Evolutionary conservation across 2,888 invertebrate genomes (phyloP).

Genomic region (Volucella bombylans): DNA sequence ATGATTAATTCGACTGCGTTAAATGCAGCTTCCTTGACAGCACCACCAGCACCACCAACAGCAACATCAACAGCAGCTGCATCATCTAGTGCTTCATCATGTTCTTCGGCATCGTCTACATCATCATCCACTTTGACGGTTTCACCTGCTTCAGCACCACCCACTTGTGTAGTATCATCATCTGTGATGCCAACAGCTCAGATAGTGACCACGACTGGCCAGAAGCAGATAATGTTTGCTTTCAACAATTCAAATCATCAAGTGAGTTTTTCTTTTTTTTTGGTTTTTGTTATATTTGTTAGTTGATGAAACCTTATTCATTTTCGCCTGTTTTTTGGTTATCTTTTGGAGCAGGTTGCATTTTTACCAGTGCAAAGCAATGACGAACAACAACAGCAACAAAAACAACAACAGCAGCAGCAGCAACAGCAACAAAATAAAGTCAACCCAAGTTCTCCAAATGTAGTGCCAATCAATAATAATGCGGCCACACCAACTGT

Average conservation of each 20-base stretch:
- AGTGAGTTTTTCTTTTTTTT: conserved; percentile 76
- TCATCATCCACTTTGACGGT: conserved; percentile 72
- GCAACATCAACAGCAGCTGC: conserved; percentile 42
- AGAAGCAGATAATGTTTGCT: conserved; percentile 80
- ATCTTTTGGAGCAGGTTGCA: conserved; percentile 64
- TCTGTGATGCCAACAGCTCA: conserved; percentile 70
- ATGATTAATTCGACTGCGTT: conserved; percentile 73
- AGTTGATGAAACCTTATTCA: background rate
- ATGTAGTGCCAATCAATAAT: conserved; percentile 68
- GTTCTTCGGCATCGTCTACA: conserved; percentile 38
- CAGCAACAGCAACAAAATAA: conserved; percentile 60
- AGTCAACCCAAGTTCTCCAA: conserved; percentile 66
- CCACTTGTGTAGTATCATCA: conserved; percentile 71
- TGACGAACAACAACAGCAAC: conserved; percentile 74
- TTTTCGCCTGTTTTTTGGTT: background rate
- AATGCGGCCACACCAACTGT: conserved; percentile 75
- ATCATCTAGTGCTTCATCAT: conserved; percentile 44
- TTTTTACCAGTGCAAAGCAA: conserved; percentile 74
- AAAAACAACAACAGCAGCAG: conserved; percentile 18
- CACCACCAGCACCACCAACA: conserved; percentile 16
- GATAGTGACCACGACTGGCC: conserved; percentile 75
- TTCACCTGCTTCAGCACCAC: conserved; percentile 76
- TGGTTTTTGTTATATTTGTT: background rate
- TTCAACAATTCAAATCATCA: conserved; percentile 79
- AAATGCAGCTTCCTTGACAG: conserved; percentile 70